Evolutionary conservation across 2,888 invertebrate species (phyloP).

Genomic region (Calliopum simillimum): DNA sequence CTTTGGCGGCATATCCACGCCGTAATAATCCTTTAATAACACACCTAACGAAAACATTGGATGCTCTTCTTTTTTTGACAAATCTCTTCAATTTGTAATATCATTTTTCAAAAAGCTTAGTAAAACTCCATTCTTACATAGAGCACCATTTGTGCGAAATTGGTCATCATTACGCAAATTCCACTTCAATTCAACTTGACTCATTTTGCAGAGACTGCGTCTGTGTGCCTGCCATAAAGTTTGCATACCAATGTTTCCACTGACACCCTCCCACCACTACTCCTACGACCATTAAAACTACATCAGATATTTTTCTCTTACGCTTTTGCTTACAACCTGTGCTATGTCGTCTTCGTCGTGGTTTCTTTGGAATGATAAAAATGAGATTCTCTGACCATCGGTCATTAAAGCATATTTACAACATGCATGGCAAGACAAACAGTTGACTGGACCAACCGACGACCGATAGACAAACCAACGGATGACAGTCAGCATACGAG

Average conservation of each 20-base stretch:
- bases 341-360: conserved; percentile 3
- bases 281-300: neutral
- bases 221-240: neutral
- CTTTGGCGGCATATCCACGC: conserved; percentile 30
- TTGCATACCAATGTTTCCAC: conserved; percentile 25
- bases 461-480: neutral
- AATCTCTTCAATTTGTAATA: conserved; percentile 66
- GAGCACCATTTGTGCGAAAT: conserved; percentile 32
- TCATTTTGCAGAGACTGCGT: too few relatives aligned
- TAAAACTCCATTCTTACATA: conserved; percentile 37
- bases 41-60: neutral
- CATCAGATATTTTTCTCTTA: conserved; percentile 6
- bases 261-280: neutral
- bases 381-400: conserved; percentile 65
- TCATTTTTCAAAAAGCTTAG: conserved; percentile 61
- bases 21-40: conserved; percentile 5
- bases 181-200: conserved; percentile 21
- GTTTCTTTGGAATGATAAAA: conserved; percentile 49
- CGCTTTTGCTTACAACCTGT: conserved; percentile 19
- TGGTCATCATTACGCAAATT: conserved; percentile 31
- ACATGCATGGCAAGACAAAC: conserved; percentile 1
- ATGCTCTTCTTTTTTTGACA: conserved; percentile 58
- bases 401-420: conserved; percentile 66
- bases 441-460: neutral
- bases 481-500: neutral